Evolutionary conservation across 2,888 invertebrate genomes (phyloP).

Genomic region (Protophormia terraenovae): DNA sequence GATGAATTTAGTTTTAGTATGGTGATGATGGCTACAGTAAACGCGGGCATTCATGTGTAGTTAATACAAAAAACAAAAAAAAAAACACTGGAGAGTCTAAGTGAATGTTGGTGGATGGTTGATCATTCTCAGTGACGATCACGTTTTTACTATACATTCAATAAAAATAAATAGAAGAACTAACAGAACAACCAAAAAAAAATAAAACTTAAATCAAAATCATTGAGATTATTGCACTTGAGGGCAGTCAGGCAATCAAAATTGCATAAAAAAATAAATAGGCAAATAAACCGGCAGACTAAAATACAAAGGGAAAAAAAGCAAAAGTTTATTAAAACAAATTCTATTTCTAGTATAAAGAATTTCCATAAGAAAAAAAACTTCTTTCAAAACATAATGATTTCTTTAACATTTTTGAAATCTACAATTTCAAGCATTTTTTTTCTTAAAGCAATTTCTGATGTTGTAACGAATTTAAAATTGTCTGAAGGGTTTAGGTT

Average conservation of each 20-base stretch:
- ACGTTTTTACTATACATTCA: constrained; percentile 63
- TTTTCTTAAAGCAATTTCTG: constrained; percentile 39
- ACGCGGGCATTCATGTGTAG: constrained; percentile 5
- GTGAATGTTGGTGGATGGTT: background rate
- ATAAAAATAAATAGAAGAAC: constrained; percentile 16
- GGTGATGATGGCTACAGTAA: no score
- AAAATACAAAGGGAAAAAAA: constrained; percentile 24
- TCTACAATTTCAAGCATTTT: constrained; percentile 31
- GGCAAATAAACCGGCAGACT: constrained; percentile 33
- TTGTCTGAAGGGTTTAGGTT: constrained; percentile 25
- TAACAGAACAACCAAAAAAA: background rate
- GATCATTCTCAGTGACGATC: constrained; percentile 40
- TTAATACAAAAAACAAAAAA: background rate
- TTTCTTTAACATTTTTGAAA: constrained; percentile 20
- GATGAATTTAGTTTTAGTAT: constrained; percentile 29
- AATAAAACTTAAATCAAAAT: constrained; percentile 59
- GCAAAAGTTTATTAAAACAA: constrained; percentile 57
- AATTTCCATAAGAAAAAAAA: constrained; percentile 39
- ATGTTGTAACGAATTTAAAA: constrained; percentile 52
- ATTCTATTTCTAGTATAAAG: constrained; percentile 44
- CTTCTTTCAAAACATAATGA: constrained; percentile 9
- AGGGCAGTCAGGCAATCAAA: constrained; percentile 63
- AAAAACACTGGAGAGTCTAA: no score
- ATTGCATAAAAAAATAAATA: background rate
- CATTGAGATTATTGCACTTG: constrained; percentile 64